phyloP scores from a whole-genome alignment of 2,113 vertebrate genomes.

The Diglossa brunneiventris region DNA sequence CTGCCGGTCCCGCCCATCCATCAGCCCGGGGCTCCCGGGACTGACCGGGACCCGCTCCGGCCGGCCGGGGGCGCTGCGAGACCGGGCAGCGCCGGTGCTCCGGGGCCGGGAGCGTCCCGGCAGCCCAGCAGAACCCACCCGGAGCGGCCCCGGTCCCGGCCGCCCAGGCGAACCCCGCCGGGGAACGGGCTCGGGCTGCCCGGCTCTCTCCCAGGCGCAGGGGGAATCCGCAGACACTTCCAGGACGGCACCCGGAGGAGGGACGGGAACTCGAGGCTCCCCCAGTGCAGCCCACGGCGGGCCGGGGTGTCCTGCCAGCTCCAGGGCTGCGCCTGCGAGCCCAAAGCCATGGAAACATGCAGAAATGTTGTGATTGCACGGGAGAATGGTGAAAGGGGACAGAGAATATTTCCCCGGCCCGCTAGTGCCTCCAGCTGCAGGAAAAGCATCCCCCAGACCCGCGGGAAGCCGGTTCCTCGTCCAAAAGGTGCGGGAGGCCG shows the following conservation, averaged over 20 bases:
- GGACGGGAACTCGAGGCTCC: too few species aligned
- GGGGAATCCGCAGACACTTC: neutral
- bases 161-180: neutral
- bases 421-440: neutral
- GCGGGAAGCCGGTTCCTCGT: neutral
- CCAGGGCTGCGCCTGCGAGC: neutral
- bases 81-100: neutral
- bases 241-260: neutral
- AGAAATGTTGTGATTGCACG: neutral
- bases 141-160: neutral
- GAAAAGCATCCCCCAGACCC: neutral
- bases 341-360: neutral
- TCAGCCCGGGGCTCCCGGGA: neutral
- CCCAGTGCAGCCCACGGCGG: neutral
- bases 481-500: neutral
- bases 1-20: neutral
- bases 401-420: too few species aligned
- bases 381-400: neutral
- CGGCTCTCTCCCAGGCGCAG: neutral
- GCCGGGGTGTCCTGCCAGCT: neutral
- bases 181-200: neutral
- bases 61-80: neutral
- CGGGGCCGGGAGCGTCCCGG: too few species aligned
- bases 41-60: neutral
- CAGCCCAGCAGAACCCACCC: too few species aligned